Evolutionary conservation across 1,140 invertebrate species (phyloP).

Genomic region (Hydropsyche tenuis): DNA sequence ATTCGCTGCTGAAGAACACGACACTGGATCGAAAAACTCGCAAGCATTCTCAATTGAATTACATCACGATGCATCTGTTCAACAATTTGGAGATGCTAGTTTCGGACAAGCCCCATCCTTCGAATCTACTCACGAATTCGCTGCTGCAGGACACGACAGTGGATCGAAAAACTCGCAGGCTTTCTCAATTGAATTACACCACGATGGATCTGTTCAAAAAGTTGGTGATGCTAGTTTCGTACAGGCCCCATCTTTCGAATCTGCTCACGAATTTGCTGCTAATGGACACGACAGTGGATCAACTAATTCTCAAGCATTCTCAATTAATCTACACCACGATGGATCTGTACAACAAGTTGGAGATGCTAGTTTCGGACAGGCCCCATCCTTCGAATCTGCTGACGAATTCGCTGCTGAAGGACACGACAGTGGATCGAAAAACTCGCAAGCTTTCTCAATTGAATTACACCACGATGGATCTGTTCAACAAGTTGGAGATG

Average conservation of each 20-base stretch:
- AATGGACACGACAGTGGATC: not conserved
- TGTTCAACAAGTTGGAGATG: no score
- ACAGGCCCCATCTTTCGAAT: not conserved
- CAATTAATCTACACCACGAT: slow-evolving; percentile 18
- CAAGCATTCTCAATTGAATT: slow-evolving; percentile 5
- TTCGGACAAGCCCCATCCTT: not conserved
- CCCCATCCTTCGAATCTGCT: not conserved
- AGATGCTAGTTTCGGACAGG: not conserved
- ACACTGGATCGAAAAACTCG: not conserved
- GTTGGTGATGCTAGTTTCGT: not conserved
- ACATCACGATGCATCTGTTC: not conserved
- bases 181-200: slow-evolving; percentile 5
- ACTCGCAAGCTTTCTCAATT: slow-evolving; percentile 31
- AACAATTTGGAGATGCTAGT: not conserved
- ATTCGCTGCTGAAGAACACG: not conserved
- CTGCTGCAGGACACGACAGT: not conserved
- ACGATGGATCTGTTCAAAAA: not conserved
- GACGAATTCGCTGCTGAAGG: no score
- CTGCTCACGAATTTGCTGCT: not conserved
- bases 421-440: not conserved
- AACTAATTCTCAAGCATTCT: slow-evolving; percentile 21
- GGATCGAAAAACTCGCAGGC: not conserved
- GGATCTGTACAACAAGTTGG: no score
- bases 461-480: slow-evolving; percentile 3
- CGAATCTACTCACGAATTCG: not conserved